Conservation (phyloP, 2,888 invertebrate genomes). For the Suillia variegata region DNA sequence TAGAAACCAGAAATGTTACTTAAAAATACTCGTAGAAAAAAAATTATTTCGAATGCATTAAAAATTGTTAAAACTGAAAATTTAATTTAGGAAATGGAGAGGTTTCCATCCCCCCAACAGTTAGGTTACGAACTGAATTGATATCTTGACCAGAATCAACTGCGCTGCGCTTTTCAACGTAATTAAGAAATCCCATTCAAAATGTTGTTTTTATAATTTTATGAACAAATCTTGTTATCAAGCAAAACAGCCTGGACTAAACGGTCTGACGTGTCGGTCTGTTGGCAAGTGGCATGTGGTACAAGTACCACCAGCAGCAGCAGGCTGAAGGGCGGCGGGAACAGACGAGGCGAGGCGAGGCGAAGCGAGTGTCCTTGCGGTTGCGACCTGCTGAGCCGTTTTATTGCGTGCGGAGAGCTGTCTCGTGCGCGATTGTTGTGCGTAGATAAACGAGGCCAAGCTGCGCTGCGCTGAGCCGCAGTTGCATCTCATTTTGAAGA, state of each 20-base stretch:
- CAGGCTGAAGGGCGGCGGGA: too few species aligned
- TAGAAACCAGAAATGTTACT: background rate
- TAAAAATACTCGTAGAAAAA: too few species aligned
- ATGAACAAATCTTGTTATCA: conserved; percentile 51
- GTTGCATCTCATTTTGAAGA: conserved; percentile 46
- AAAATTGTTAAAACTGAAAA: conserved; percentile 13
- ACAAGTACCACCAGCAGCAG: too few species aligned
- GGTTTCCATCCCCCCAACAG: too few species aligned
- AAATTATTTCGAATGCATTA: conserved; percentile 2
- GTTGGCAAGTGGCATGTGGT: too few species aligned
- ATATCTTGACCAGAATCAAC: too few species aligned
- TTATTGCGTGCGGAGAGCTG: conserved; percentile 27
- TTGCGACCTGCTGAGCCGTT: conserved; percentile 32
- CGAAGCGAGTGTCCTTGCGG: conserved; percentile 20
- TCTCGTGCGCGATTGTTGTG: conserved; percentile 41
- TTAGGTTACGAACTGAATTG: too few species aligned
- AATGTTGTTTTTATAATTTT: conserved; percentile 40
- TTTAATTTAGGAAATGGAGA: conserved; percentile 12
- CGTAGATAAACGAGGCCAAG: conserved; percentile 52
- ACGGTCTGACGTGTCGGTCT: too few species aligned
- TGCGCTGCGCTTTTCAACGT: conserved; percentile 45
- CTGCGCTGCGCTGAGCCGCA: conserved; percentile 16
- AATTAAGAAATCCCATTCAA: conserved; percentile 34
- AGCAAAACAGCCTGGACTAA: conserved; percentile 1
- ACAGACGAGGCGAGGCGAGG: too few species aligned